Base-by-base conservation (phyloP, 2,888 invertebrate species). In the Drosophila helvetica region DNA sequence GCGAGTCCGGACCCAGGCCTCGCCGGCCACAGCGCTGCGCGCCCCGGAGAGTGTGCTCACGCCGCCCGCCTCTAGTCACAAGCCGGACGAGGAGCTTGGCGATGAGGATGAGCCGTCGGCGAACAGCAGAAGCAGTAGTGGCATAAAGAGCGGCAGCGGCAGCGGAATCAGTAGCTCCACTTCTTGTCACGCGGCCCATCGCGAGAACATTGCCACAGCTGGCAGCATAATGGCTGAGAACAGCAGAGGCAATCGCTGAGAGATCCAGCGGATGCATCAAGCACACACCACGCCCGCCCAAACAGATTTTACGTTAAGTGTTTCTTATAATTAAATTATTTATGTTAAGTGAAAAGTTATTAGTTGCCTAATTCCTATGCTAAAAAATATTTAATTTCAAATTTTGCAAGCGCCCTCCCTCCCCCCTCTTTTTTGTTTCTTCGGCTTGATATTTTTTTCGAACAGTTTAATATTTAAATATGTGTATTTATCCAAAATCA, bases 11-110 rank as follows among this genome's bases (percentile, higher is more conserved):
- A 90, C 89, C 38, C 91, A 92, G 78, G 90, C 90, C 48, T 92
- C 92, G 27, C 92, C 92, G 43, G 92, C 92, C 50, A 90, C 84
- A 9, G 89, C 89, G 43, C 75, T 90, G 59, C 81, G 87, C 48
- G 91, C 90, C 57, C 91, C 91, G 1, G 91, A 91, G 58, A 92
- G 91, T 58, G 72, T 92, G 30, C 74, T 92, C 27, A 92, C 92
- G 65, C 92, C 92, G 18, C 92, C 92, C 48, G 90, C 92, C 60
- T 92, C 92, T 73, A 91, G 91, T 90, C 91, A 92, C 64, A 92
- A 92, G 75, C 90, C 91, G 8, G 71, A 90, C 46, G 88, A 79
- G 54, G 78, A 75, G 69, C 69, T 75, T 56, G 71, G 65, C 61
- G 89, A 86, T 62, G 80, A 84, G 67, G 85, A 76, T 9, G 88